A percentile compares a stretch with the other conserved stretches of the same genome.
phyloP scores from a whole-genome alignment of 2,797 vertebrate species.

The Poeciliopsis gracilis region DNA sequence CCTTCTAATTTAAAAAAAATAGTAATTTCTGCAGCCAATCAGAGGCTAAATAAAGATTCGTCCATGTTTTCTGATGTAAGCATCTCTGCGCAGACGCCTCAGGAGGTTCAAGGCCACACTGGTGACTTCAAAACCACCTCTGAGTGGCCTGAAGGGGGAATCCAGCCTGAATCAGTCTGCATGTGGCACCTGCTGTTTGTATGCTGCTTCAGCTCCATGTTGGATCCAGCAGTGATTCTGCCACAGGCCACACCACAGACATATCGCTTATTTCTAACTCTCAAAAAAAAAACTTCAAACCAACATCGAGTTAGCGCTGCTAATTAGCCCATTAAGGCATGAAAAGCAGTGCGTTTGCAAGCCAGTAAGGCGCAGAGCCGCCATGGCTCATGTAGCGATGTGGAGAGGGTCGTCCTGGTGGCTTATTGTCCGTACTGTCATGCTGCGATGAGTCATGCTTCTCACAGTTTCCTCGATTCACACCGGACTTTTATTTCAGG shows the following conservation, averaged over 20 bases:
- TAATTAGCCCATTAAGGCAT: constrained; percentile 60
- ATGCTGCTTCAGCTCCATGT: constrained; percentile 29
- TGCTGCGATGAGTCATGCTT: constrained; percentile 19
- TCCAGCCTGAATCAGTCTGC: constrained; percentile 46
- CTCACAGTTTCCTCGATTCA: constrained; percentile 31
- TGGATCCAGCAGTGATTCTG: constrained; percentile 19
- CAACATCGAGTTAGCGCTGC: constrained; percentile 39
- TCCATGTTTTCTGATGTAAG: constrained; percentile 9
- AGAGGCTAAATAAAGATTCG: constrained; percentile 5
- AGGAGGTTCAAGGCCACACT: constrained; percentile 12
- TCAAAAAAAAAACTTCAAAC: constrained; percentile 28
- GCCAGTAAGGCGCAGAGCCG: constrained; percentile 20
- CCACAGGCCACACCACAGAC: constrained; percentile 22
- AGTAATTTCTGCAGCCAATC: constrained; percentile 18
- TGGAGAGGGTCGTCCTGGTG: constrained; percentile 17
- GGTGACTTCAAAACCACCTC: constrained; percentile 36
- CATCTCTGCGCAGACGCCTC: constrained; percentile 8
- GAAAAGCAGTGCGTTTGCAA: constrained; percentile 30
- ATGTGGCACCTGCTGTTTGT: constrained; percentile 39
- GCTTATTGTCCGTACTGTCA: constrained; percentile 20
- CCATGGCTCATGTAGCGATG: constrained; percentile 9
- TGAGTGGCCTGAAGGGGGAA: constrained; percentile 49
- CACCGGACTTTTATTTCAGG: constrained; percentile 43
- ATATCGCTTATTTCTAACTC: constrained; percentile 47
- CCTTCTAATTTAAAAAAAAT: constrained; percentile 28